A percentile compares a stretch with the other conserved stretches of the same genome.
Conservation (phyloP, 2,113 vertebrate genomes). For the Rhinoderma darwinii region DNA sequence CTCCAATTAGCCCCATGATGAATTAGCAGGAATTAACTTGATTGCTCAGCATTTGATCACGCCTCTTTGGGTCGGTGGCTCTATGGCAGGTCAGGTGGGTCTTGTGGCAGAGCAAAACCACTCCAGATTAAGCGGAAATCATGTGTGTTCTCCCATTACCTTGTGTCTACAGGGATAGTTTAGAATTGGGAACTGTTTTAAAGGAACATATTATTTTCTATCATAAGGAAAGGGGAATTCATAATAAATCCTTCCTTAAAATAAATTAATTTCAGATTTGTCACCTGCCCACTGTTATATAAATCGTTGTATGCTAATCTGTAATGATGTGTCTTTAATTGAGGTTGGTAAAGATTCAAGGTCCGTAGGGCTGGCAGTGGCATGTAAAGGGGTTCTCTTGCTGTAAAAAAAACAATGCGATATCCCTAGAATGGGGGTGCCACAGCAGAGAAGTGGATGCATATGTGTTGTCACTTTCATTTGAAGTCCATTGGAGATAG, state of each 20-base stretch:
- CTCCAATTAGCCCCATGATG: too few relatives aligned
- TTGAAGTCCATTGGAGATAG: not conserved
- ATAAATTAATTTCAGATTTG: not conserved
- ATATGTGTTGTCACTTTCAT: not conserved
- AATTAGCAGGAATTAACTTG: too few relatives aligned
- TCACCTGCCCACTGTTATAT: not conserved
- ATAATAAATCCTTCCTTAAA: not conserved
- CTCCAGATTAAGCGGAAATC: too few relatives aligned
- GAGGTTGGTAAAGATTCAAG: slow-evolving; percentile 35
- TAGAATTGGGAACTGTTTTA: not conserved
- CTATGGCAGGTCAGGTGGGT: too few relatives aligned
- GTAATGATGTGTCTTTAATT: slow-evolving; percentile 39
- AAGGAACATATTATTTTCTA: not conserved
- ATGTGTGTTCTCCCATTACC: too few relatives aligned
- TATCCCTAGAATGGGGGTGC: too few relatives aligned
- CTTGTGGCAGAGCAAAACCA: too few relatives aligned
- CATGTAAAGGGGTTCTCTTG: too few relatives aligned
- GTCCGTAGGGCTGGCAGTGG: slow-evolving; percentile 47
- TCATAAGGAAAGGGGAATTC: not conserved
- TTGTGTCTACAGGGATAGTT: not conserved
- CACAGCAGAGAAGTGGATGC: too few relatives aligned
- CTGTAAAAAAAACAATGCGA: too few relatives aligned
- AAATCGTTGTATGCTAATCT: slow-evolving; percentile 24
- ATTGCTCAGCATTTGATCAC: too few relatives aligned
- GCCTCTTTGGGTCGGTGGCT: too few relatives aligned